Evolutionary conservation across 2,888 invertebrate genomes (phyloP), one percentile per base, ranked within the genome.

Genomic region (Hydroisotoma schaefferi): DNA sequence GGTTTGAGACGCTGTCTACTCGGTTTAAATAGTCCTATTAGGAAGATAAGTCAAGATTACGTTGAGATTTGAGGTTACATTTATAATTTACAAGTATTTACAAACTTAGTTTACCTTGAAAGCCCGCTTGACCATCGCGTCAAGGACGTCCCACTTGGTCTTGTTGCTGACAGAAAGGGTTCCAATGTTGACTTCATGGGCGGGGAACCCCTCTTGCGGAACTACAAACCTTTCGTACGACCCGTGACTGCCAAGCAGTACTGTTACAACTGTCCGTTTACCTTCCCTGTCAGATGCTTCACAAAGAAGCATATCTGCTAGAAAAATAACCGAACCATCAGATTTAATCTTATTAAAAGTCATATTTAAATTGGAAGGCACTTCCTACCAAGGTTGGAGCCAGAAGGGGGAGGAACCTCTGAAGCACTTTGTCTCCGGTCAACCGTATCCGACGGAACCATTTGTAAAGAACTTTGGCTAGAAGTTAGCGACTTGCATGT

Each of bases 121-220:
- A 55, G 92, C 88, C 77, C 92, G 87, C 73, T 90, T 83, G 66
- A 95, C 89, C 72, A 90, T 87, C 73, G 89, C 88, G 79, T 97
- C 95, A 74, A 97, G 80, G 75, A 90, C 88, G 76, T 93, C 92
- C 97, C 97, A 97, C 60, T 90, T 90, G 0, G 93, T 94, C 77
- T 93, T 92, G 61, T 91, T 89, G 71, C 91, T 90, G 67, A 95
- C 89, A 74, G 87, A 90, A 2, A 95, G 87, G 73, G 85, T 88
- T 15, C 94, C 94, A 75, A 95, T 89, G 3, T 89, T 81, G 75
- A 89, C 88, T 77, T 87, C 87, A 5, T 83, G 83, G 46, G 87
- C 82, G 49, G 85, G 81, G 57, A 76, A 76, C 66, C 85, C 84
- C 73, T 83, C 81, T 56, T 84, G 80, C 74, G 85, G 84, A 75